Base-by-base conservation (phyloP, 2,888 invertebrate genomes). In the Carterocephalus palaemon region DNA sequence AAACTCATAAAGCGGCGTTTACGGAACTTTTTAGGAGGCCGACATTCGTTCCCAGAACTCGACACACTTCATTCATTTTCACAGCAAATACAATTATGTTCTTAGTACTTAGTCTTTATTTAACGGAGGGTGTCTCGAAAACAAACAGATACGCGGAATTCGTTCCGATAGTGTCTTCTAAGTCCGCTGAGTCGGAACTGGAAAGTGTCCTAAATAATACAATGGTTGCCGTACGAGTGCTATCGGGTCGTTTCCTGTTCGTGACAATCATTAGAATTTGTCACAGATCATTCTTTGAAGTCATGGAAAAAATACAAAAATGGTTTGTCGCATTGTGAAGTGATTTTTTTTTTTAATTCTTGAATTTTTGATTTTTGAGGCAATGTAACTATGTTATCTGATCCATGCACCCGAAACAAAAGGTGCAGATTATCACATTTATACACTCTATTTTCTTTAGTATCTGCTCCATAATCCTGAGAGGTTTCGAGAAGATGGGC, bases 81-180 rank as follows among this genome's bases (percentile, higher is more conserved):
- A 64, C 66, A 59, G 57, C 46, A 56, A 52, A 65, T 66, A 70
- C 72, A 69, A 75, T 74, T 71, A n/a, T n/a, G 63, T 75, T 74
- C 75, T 63, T 48, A 54, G 73, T 75, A 74, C 60, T 64, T n/a
- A n/a, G n/a, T 64, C 66, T 69, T 67, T 63, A 63, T 68, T 70
- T 65, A 65, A 66, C 55, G 52, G 55, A 56, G 56, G 53, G 54
- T 51, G 55, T 57, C 60, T 64, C 54, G 49, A 39, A 60, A 58
- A 60, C 59, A 63, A 64, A 70, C 53, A 54, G 46, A 53, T 75
- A 70, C 72, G 54, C 58, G 54, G 74, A 75, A 70, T 62, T 52
- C 51, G 52, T 60, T 51, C 51, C 60, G 55, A 63, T 60, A 60
- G 48, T 52, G 53, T 49, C 59, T 54, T 52, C 54, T 53, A 54